Base-by-base conservation (phyloP, 2,113 vertebrate genomes). In the Nesoenas mayeri region DNA sequence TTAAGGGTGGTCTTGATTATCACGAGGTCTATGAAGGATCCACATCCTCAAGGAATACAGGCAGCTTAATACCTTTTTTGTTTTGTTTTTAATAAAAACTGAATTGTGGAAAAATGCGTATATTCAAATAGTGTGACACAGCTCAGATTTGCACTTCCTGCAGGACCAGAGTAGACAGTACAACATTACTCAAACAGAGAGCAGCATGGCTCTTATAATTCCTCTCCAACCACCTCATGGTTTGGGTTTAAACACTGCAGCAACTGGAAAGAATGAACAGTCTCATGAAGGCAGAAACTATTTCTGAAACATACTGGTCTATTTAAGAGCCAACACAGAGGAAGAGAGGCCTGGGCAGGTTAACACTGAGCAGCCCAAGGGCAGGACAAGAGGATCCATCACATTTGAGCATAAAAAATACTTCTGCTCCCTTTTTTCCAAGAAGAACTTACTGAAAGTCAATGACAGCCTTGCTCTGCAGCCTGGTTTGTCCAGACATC, bases 1-100 rank as follows among this genome's bases (percentile, higher is more conserved):
- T 96, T 95, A 92, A 84, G 54, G 15, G 64, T n/a, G 74, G 58
- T 78, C 97, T 93, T 94, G 75, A 93, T 72, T 88, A 70, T 94
- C 62, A 50, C 0, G 3, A 75, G 84, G 57, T 36, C 62, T 50
- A 54, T 20, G 12, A 12, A 5, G 47, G 26, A 74, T 83, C 44
- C 64, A 42, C 48, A 84, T 21, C 36, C 71, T 88, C 40, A 32
- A 80, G 61, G 78, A 94, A 88, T 17, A 88, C 12, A 92, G 54
- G 66, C 77, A 87, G 91, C 31, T 64, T 48, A 66, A 36, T 21
- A 42, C 11, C 16, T 61, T 79, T 26, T 54, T 31, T 50, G 53
- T 16, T 56, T 42, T 60, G 1, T 50, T 53, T 53, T 53, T 53
- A 84, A 84, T 14, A 72, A 47, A 50, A 64, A 58, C 31, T 24